Evolutionary conservation across 2,113 vertebrate species (phyloP).

Genomic region (Gymnorhina tibicen): DNA sequence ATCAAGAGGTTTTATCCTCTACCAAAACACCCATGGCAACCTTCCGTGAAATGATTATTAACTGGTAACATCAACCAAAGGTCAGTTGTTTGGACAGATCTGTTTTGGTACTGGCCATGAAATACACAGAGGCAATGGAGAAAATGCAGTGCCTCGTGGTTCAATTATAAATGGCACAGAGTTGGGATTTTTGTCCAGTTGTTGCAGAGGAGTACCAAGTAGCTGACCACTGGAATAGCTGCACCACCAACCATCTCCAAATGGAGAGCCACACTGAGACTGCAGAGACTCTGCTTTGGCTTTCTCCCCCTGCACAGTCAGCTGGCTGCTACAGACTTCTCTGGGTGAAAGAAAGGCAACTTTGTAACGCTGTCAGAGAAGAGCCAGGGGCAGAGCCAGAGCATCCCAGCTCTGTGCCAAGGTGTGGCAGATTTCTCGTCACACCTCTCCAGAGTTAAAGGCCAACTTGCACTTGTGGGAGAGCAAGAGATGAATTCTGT

Average conservation of each 20-base stretch:
- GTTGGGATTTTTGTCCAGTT: neutral
- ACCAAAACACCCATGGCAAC: neutral
- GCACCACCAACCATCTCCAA: neutral
- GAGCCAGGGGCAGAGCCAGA: neutral
- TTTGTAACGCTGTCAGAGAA: neutral
- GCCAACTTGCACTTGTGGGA: neutral
- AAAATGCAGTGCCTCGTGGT: neutral
- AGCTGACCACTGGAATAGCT: neutral
- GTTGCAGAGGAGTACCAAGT: neutral
- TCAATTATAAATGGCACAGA: neutral
- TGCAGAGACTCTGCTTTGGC: neutral
- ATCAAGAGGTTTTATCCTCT: neutral
- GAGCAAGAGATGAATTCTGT: neutral
- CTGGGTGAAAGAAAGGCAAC: neutral
- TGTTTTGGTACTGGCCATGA: neutral
- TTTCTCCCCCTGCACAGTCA: neutral
- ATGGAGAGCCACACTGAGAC: neutral
- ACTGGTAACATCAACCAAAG: neutral
- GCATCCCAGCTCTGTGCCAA: neutral
- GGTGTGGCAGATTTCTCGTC: neutral
- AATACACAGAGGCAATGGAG: neutral
- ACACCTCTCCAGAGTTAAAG: neutral
- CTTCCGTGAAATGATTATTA: neutral
- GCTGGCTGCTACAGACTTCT: neutral
- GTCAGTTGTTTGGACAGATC: neutral